Evolutionary conservation across 2,888 invertebrate species (phyloP).

Genomic region (Aphodius sticticus): DNA sequence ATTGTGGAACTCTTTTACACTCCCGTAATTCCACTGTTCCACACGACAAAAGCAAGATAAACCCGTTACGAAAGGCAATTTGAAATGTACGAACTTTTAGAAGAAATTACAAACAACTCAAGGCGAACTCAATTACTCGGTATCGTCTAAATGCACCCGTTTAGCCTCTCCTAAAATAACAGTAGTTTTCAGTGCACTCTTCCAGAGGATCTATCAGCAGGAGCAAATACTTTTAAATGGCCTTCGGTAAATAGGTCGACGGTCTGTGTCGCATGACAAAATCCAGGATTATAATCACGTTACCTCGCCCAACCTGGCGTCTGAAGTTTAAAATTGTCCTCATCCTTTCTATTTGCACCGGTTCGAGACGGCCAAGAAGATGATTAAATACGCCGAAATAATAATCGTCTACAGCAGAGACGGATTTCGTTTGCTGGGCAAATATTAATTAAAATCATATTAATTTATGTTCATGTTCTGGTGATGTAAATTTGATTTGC

Average conservation of each 20-base stretch:
- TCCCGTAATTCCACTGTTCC: neutral
- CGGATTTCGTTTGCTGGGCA: neutral
- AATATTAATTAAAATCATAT: neutral
- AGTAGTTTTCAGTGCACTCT: neutral
- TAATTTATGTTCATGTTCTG: neutral
- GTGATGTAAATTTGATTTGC: neutral
- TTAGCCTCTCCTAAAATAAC: neutral
- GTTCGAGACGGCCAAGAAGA: neutral
- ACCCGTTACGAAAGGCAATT: neutral
- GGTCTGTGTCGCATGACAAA: neutral
- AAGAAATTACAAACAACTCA: neutral
- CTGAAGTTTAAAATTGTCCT: neutral
- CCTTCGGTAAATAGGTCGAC: neutral
- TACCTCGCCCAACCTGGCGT: neutral
- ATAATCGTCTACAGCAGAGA: neutral
- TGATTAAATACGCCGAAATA: neutral
- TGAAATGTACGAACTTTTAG: neutral
- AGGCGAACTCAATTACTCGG: neutral
- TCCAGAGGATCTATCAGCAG: neutral
- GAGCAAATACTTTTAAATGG: neutral
- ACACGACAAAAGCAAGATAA: neutral
- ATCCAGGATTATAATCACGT: neutral
- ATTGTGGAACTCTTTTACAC: neutral
- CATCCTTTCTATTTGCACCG: conserved; percentile 4
- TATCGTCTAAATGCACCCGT: neutral